Percentiles rank a stretch among this genome's conserved stretches.
Evolutionary conservation across 2,888 invertebrate species (phyloP).

Genomic region (Morpho helenor): DNA sequence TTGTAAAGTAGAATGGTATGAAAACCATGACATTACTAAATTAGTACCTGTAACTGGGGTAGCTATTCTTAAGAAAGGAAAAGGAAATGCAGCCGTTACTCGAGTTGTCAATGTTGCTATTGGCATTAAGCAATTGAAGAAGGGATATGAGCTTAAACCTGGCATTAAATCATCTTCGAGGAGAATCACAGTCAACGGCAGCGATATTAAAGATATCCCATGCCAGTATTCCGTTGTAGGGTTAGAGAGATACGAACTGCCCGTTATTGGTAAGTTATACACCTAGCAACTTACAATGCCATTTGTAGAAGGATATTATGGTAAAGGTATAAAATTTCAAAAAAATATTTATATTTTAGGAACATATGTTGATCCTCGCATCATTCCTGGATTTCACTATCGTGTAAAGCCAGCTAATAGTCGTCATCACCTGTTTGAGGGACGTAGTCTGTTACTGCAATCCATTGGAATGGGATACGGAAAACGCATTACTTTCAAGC

Average conservation of each 20-base stretch:
- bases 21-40: constrained; percentile 80
- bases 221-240: constrained; percentile 83
- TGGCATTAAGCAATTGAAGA: constrained; percentile 72
- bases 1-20: constrained; percentile 85
- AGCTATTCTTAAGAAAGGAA: constrained; percentile 75
- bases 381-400: constrained; percentile 86
- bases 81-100: constrained; percentile 71
- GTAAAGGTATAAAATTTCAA: too few relatives aligned
- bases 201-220: constrained; percentile 82
- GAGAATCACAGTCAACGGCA: constrained; percentile 80
- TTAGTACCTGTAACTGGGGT: constrained; percentile 79
- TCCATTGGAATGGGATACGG: constrained; percentile 88
- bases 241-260: constrained; percentile 82
- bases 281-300: not conserved
- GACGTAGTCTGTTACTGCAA: constrained; percentile 80
- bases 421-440: constrained; percentile 82
- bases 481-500: constrained; percentile 85
- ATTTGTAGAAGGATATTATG: not conserved
- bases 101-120: constrained; percentile 80
- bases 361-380: constrained; percentile 85
- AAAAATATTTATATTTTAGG: constrained; percentile 54
- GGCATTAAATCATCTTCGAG: constrained; percentile 82
- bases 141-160: constrained; percentile 81
- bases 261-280: constrained; percentile 81
- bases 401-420: constrained; percentile 83